phyloP scores from a whole-genome alignment of 2,797 vertebrate species.

The Luscinia luscinia region DNA sequence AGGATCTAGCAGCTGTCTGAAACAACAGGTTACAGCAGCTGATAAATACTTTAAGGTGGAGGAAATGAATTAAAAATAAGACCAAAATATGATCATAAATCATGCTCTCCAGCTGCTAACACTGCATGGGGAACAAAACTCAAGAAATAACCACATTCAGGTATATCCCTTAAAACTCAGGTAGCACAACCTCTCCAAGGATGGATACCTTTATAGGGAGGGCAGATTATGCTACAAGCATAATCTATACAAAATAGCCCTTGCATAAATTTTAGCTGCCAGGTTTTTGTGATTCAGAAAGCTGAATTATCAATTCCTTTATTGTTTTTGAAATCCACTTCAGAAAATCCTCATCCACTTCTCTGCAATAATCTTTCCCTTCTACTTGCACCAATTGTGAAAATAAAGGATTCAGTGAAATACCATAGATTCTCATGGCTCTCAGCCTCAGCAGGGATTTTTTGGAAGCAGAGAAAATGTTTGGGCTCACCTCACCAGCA shows the following conservation, averaged over 20 bases:
- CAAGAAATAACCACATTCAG: not conserved
- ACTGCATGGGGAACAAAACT: not conserved
- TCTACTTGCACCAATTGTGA: not conserved
- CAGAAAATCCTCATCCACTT: not conserved
- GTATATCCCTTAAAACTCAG: not conserved
- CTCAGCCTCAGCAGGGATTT: not conserved
- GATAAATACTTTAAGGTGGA: conserved; percentile 29
- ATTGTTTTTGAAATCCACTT: not conserved
- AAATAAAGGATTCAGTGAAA: not conserved
- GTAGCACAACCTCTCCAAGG: not conserved
- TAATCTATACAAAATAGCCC: not conserved
- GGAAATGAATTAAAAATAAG: conserved; percentile 43
- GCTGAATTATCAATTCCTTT: not conserved
- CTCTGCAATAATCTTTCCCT: not conserved
- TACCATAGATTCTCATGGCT: not conserved
- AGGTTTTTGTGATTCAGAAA: not conserved
- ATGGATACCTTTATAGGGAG: not conserved
- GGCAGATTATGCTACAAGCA: not conserved
- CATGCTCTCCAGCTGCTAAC: not conserved
- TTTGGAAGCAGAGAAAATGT: not conserved
- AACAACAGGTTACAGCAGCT: conserved; percentile 24
- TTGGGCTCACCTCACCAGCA: not conserved
- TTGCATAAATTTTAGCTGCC: not conserved
- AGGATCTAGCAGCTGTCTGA: conserved; percentile 21
- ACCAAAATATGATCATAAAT: conserved; percentile 25